Base-by-base conservation (phyloP, 1,140 invertebrate genomes). In the Melanaphis sacchari region DNA sequence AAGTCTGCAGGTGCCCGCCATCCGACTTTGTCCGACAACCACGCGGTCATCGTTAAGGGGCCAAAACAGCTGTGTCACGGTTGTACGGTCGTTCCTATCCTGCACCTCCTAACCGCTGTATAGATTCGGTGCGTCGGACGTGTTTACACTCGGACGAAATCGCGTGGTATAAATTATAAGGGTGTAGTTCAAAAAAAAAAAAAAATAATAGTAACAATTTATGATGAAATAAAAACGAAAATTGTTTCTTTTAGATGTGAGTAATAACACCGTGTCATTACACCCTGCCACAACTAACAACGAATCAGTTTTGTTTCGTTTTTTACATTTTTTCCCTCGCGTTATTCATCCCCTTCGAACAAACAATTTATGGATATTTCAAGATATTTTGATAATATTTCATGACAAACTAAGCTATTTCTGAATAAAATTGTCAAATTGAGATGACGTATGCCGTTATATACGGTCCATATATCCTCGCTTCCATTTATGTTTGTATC, bases 1-100 rank as follows among this genome's bases (percentile, higher is more conserved):
- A 9, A 36, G 87, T 46, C 46, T 36, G 40, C 46, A 89, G 87
- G 46, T 89, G 46, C 87, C 87, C 11, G 0, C 24, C 21, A 36
- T 41, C 31, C 43, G 43, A 76, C 22, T 22, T 40, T 5, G 26
- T 31, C 88, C 88, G 49, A 38, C 88, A 2, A 40, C 18, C 88
- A 36, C 26, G 36, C 38, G 88, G 88, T 89, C 88, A 89, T 89
- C 88, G 88, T 89, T 89, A 89, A 89, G 52, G n/a, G 46, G 9
- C 36, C 36, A 24, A 89, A 52, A 38, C 88, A 54, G 46, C 21
- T 54, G 88, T 9, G 49, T 40, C n/a, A n/a, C 43, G 7, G 22
- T 84, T 8, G 38, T 82, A 82, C 36, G 31, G 8, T 76, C 59
- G 59, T 76, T 18, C 3, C 76, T 82, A 6, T 9, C 76, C 6